phyloP scores from a whole-genome alignment of 2,888 invertebrate species.

The Drosophila peninsularis region DNA sequence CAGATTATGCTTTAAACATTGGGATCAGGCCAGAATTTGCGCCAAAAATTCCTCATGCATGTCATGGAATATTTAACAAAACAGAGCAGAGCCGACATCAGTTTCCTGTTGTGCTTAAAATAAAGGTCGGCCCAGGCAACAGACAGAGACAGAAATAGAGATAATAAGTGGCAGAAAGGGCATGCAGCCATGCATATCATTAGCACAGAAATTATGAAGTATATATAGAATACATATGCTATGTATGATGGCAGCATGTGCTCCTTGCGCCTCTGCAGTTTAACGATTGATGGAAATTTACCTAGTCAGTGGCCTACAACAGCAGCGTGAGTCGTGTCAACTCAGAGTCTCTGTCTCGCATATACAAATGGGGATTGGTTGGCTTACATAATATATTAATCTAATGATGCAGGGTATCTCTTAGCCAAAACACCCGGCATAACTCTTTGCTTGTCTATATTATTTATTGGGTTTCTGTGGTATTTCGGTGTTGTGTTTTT shows the following conservation, averaged over 20 bases:
- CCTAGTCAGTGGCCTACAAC: background rate
- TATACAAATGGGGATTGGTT: background rate
- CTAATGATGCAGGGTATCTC: background rate
- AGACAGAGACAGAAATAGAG: conserved; percentile 10
- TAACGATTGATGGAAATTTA: conserved; percentile 27
- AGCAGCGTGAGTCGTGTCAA: conserved; percentile 1
- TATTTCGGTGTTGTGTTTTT: conserved; percentile 52
- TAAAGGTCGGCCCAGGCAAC: conserved; percentile 18
- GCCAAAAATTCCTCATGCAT: conserved; percentile 53
- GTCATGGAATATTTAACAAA: conserved; percentile 62
- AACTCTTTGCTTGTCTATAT: conserved; percentile 1
- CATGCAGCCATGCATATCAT: conserved; percentile 40
- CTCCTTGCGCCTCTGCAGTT: conserved; percentile 7
- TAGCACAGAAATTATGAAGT: conserved; percentile 28
- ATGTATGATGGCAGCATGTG: background rate
- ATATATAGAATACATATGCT: conserved; percentile 3
- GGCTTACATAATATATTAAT: background rate
- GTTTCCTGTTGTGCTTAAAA: conserved; percentile 53
- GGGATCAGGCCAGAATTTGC: conserved; percentile 31
- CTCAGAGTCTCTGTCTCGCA: background rate
- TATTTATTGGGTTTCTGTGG: conserved; percentile 20
- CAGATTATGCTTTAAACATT: conserved; percentile 41
- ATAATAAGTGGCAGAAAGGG: conserved; percentile 19
- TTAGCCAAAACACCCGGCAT: background rate
- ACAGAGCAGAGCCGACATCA: conserved; percentile 42